phyloP scores from a whole-genome alignment of 2,888 invertebrate genomes.

The Melanostoma mellinum region DNA sequence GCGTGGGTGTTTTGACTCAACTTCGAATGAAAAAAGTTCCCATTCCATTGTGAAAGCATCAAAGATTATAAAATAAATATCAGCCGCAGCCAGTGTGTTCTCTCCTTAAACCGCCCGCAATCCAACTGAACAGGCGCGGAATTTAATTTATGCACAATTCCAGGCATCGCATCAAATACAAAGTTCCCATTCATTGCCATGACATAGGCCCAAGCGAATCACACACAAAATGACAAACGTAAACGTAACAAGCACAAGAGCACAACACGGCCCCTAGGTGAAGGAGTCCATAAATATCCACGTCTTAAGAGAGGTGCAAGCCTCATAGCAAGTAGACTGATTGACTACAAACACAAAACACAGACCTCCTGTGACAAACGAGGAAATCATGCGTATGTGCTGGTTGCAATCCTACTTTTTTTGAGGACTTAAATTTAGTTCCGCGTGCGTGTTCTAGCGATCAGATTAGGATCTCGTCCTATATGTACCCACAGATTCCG shows the following conservation, averaged over 20 bases:
- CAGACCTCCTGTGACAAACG: constrained; percentile 61
- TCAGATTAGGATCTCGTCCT: constrained; percentile 70
- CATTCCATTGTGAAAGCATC: constrained; percentile 65
- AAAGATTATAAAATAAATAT: constrained; percentile 27
- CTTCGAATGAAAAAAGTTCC: constrained; percentile 35
- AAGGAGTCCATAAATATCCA: constrained; percentile 44
- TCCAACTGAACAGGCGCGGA: constrained; percentile 62
- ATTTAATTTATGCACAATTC: constrained; percentile 70
- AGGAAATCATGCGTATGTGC: constrained; percentile 66
- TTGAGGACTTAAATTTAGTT: constrained; percentile 57
- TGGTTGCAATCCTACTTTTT: background rate
- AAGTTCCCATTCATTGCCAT: constrained; percentile 66
- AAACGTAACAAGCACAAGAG: constrained; percentile 17
- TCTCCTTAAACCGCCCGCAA: constrained; percentile 54
- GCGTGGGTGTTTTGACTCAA: constrained; percentile 56
- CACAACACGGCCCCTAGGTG: constrained; percentile 34
- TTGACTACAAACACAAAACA: constrained; percentile 61
- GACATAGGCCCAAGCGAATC: constrained; percentile 54
- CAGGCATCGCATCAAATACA: constrained; percentile 52
- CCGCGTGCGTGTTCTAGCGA: constrained; percentile 71
- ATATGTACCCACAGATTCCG: constrained; percentile 64
- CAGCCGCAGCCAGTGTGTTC: background rate
- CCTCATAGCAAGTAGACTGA: constrained; percentile 53
- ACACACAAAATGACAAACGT: constrained; percentile 47
- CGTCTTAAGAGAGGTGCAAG: constrained; percentile 27